A percentile compares a stretch with the other conserved stretches of the same genome.
These are phyloP conservation scores for Hafferia zeledoni DNA, from an alignment of 2,797 vertebrate genomes.

Conservation along the genomic window DNA sequence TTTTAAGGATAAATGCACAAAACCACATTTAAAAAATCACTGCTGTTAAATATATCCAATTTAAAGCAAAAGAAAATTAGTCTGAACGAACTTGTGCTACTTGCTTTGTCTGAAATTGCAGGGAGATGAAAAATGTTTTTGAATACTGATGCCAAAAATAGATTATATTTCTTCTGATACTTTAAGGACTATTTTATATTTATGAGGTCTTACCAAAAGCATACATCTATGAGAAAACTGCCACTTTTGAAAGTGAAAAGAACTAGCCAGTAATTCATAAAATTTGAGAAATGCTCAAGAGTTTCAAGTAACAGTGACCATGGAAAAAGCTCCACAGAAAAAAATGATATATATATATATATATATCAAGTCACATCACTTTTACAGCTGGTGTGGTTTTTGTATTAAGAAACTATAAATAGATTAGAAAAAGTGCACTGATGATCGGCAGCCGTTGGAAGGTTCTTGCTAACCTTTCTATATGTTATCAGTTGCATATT, in stretches of 20 bases:
- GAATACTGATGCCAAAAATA: background rate
- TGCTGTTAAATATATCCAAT: background rate
- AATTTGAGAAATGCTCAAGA: background rate
- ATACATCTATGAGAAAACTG: background rate
- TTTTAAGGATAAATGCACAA: background rate
- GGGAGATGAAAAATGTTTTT: background rate
- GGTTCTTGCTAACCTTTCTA: background rate
- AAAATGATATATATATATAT: background rate
- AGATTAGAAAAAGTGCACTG: constrained; percentile 4
- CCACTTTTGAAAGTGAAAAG: background rate
- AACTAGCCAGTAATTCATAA: background rate
- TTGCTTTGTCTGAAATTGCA: background rate
- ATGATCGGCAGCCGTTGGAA: background rate
- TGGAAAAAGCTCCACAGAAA: constrained; percentile 11
- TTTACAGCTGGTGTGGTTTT: background rate
- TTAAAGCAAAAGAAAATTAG: constrained; percentile 9
- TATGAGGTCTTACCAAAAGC: background rate
- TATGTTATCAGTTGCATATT: background rate
- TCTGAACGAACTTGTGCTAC: background rate
- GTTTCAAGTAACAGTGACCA: background rate
- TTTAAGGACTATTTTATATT: constrained; percentile 9
- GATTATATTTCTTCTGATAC: background rate
- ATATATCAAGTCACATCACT: constrained; percentile 5
- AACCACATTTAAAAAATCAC: background rate
- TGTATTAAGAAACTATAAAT: background rate